Evolutionary conservation across 2,797 vertebrate species (phyloP).

Genomic region (Helicolenus hilgendorfi): DNA sequence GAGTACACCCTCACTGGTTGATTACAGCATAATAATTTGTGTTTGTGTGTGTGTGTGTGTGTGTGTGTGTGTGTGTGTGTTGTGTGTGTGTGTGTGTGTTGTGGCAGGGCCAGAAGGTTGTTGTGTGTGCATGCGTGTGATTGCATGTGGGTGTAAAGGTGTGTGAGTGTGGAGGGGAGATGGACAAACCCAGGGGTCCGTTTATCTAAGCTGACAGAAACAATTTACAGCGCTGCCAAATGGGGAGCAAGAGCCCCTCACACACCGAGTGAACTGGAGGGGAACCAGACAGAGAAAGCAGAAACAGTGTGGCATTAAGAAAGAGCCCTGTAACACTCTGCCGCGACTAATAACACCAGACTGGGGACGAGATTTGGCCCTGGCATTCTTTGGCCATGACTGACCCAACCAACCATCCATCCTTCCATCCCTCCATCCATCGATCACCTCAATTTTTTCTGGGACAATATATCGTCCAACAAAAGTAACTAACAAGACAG

Average conservation of each 20-base stretch:
- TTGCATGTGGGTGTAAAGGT: conserved; percentile 20
- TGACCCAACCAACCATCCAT: background rate
- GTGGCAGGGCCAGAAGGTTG: background rate
- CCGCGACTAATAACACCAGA: conserved; percentile 34
- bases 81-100: conserved; percentile 23
- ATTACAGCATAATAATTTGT: conserved; percentile 60
- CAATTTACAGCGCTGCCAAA: conserved; percentile 87
- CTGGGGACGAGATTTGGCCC: conserved; percentile 3
- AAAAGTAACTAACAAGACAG: too few species aligned
- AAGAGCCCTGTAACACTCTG: conserved; percentile 25
- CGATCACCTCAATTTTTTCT: conserved; percentile 1
- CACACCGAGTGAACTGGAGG: conserved; percentile 70
- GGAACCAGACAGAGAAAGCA: conserved; percentile 65
- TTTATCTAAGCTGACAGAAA: conserved; percentile 90
- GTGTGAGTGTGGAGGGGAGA: conserved; percentile 58
- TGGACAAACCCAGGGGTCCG: conserved; percentile 82
- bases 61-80: conserved; percentile 21
- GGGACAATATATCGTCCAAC: too few species aligned
- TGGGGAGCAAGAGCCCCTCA: conserved; percentile 66
- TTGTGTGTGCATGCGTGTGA: conserved; percentile 12
- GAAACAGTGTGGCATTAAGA: conserved; percentile 49
- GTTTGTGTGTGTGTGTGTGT: conserved; percentile 17
- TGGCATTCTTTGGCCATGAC: conserved; percentile 1
- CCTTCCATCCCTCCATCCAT: conserved; percentile 4
- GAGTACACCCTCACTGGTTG: conserved; percentile 45